These are phyloP conservation scores for Cinclus cinclus DNA, from an alignment of 2,113 vertebrate genomes.

Conservation along the genomic window DNA sequence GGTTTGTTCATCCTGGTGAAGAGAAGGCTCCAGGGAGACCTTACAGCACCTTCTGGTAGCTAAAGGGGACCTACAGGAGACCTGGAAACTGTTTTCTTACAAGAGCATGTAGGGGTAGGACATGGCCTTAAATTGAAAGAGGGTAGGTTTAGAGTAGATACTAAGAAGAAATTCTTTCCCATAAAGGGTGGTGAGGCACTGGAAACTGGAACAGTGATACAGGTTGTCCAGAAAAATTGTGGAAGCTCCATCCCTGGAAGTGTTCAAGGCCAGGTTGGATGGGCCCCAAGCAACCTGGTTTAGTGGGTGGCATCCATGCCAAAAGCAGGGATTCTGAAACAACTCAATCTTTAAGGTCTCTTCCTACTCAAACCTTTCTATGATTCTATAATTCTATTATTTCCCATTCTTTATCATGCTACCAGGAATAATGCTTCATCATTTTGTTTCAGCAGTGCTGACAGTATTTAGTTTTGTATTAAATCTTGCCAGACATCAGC, in stretches of 20 bases:
- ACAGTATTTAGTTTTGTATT: neutral
- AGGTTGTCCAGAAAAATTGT: neutral
- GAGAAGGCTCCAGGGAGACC: neutral
- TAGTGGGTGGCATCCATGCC: neutral
- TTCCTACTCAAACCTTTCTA: neutral
- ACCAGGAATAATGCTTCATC: neutral
- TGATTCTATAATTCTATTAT: neutral
- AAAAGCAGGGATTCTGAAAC: neutral
- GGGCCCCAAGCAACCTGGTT: neutral
- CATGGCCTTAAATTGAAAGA: neutral
- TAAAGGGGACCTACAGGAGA: neutral
- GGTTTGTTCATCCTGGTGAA: neutral
- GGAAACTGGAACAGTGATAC: neutral
- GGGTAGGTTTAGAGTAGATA: neutral
- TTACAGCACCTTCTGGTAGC: neutral
- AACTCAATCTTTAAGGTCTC: neutral
- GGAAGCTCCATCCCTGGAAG: neutral
- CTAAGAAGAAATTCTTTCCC: neutral
- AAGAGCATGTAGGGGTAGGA: neutral
- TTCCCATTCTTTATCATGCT: neutral
- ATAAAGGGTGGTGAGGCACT: neutral
- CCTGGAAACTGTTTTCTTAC: neutral
- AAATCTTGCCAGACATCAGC: neutral
- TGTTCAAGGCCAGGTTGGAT: neutral
- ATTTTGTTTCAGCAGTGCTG: neutral